Conservation (phyloP, 2,113 vertebrate genomes). For the Charina bottae region DNA sequence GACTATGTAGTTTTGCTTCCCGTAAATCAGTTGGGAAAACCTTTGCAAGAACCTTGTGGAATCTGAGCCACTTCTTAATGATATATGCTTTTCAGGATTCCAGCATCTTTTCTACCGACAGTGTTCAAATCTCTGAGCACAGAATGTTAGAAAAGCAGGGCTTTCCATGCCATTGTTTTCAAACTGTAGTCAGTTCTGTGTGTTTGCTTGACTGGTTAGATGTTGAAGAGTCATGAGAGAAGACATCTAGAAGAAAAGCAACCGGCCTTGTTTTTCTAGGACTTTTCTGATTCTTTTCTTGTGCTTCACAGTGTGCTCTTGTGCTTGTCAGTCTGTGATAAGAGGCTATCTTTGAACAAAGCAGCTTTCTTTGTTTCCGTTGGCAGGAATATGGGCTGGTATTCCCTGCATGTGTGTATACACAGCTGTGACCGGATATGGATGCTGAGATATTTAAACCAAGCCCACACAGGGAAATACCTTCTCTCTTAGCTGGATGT, state of each 20-base stretch:
- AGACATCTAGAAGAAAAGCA: constrained; percentile 19
- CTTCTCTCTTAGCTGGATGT: not conserved
- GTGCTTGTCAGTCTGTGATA: not conserved
- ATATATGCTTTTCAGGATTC: constrained; percentile 3
- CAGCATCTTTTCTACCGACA: not conserved
- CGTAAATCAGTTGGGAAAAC: constrained; percentile 7
- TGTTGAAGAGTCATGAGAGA: constrained; percentile 32
- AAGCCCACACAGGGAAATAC: not conserved
- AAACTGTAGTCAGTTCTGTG: constrained; percentile 3
- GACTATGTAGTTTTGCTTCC: not conserved
- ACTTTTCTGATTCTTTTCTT: constrained; percentile 48
- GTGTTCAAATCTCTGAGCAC: constrained; percentile 32
- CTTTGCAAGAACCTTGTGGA: not conserved
- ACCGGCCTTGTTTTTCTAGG: not conserved
- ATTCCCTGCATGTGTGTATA: not conserved
- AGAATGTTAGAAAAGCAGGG: not conserved
- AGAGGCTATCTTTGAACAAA: constrained; percentile 25
- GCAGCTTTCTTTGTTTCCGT: constrained; percentile 40
- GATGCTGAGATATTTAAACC: constrained; percentile 2
- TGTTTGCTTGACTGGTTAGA: constrained; percentile 36
- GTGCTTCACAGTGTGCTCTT: not conserved
- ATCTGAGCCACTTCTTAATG: constrained; percentile 1
- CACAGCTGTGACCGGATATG: constrained; percentile 1
- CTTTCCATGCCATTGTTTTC: constrained; percentile 11
- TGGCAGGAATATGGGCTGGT: not conserved